Conservation (phyloP, 1,140 invertebrate species). For the Panagrolaimus sp. region DNA sequence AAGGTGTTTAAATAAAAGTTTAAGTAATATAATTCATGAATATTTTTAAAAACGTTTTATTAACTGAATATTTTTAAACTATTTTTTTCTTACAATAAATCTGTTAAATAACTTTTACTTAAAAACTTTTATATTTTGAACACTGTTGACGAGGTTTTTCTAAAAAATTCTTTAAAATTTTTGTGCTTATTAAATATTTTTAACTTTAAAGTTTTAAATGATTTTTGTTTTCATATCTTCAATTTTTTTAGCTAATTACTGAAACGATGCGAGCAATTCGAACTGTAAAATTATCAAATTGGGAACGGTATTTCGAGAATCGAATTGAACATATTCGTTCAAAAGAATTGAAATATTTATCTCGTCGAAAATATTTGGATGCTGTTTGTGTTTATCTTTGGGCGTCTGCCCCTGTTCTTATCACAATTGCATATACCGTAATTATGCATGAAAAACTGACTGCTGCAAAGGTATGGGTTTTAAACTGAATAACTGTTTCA, state of each 20-base stretch:
- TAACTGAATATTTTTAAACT: too few species aligned
- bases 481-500: not conserved
- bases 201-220: too few species aligned
- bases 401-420: constrained; percentile 94
- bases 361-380: constrained; percentile 85
- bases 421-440: constrained; percentile 80
- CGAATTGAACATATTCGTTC: constrained; percentile 66
- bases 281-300: constrained; percentile 83
- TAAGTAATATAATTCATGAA: too few species aligned
- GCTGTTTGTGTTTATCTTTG: constrained; percentile 96
- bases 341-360: constrained; percentile 72
- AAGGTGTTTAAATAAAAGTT: too few species aligned
- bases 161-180: too few species aligned
- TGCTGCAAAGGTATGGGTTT: constrained; percentile 71
- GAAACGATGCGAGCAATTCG: constrained; percentile 81
- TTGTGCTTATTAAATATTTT: too few species aligned
- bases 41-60: too few species aligned
- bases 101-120: too few species aligned
- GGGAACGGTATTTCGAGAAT: constrained; percentile 80
- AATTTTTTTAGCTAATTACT: constrained; percentile 67
- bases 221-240: not conserved
- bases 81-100: too few species aligned
- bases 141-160: too few species aligned
- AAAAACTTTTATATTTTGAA: too few species aligned
- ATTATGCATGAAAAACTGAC: constrained; percentile 72